Evolutionary conservation across 2,797 vertebrate species (phyloP).

Genomic region (Squalus acanthias): DNA sequence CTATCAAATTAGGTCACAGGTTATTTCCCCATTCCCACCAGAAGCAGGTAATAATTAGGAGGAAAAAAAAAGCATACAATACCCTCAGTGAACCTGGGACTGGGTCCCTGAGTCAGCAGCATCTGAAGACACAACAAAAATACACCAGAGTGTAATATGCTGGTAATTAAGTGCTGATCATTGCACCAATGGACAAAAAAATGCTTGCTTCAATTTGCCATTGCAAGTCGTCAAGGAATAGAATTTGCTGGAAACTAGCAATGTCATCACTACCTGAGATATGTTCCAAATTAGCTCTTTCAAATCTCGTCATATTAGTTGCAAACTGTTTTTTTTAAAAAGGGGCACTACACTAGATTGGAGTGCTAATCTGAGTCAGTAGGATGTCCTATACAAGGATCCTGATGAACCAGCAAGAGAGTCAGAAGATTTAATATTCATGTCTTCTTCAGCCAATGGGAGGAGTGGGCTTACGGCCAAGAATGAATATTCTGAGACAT

Average conservation of each 20-base stretch:
- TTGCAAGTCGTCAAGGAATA: background rate
- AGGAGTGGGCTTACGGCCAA: too few relatives aligned
- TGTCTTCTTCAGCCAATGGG: too few relatives aligned
- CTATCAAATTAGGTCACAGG: background rate
- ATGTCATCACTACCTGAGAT: background rate
- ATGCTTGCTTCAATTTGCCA: background rate
- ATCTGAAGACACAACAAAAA: background rate
- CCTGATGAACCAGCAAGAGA: too few relatives aligned
- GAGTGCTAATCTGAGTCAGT: too few relatives aligned
- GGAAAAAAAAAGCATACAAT: background rate
- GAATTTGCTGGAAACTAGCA: background rate
- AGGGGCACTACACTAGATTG: background rate
- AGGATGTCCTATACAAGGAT: background rate
- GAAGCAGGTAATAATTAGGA: background rate
- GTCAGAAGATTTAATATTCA: too few relatives aligned
- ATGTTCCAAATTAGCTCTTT: too few relatives aligned
- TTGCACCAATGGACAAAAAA: background rate
- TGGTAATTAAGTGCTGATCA: background rate
- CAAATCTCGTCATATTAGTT: background rate
- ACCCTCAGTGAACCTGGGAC: background rate
- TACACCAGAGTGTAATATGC: background rate
- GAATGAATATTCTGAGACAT: too few relatives aligned
- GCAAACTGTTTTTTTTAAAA: background rate
- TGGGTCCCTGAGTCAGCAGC: background rate
- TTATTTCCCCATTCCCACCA: background rate